Percentiles rank a stretch among this genome's conserved stretches.
Evolutionary conservation across 64 coral and sea anemone genomes (phyloP).

Genomic region (Trachythela sp.): DNA sequence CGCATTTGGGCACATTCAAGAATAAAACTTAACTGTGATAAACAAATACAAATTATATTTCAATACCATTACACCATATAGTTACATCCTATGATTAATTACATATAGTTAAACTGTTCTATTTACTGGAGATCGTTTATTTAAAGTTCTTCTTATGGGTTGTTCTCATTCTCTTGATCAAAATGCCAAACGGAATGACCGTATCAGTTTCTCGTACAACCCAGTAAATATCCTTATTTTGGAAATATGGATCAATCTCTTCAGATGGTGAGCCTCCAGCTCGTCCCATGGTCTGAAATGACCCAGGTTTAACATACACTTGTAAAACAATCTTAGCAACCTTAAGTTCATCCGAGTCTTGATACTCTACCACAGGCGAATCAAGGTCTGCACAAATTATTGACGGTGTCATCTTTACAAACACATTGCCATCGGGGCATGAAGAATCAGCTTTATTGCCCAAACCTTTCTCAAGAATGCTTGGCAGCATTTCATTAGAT

Average conservation of each 20-base stretch:
- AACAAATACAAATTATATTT: too few species aligned
- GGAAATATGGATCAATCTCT: constrained; percentile 97
- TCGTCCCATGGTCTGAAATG: constrained; percentile 83
- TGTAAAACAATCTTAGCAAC: constrained; percentile 80
- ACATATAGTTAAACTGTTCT: too few species aligned
- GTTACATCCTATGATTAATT: neutral
- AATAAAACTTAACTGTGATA: too few species aligned
- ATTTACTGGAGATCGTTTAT: too few species aligned
- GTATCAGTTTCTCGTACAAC: constrained; percentile 67
- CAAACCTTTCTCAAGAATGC: constrained; percentile 50
- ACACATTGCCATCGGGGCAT: constrained; percentile 47
- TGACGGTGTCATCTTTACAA: constrained; percentile 93
- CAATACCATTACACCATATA: too few species aligned
- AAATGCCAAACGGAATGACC: constrained; percentile 87
- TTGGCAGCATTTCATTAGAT: constrained; percentile 48
- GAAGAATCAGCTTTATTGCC: constrained; percentile 31
- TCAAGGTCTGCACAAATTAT: constrained; percentile 98
- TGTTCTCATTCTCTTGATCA: constrained; percentile 59
- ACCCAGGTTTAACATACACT: constrained; percentile 85
- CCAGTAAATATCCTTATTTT: constrained; percentile 91
- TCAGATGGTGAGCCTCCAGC: constrained; percentile 49
- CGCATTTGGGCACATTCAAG: too few species aligned
- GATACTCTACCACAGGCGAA: constrained; percentile 58
- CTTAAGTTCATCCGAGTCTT: constrained; percentile 53
- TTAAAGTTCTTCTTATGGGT: neutral